A percentile compares a stretch with the other conserved stretches of the same genome.
phyloP scores from a whole-genome alignment of 2,797 vertebrate genomes.

The Cottoperca gobio region DNA sequence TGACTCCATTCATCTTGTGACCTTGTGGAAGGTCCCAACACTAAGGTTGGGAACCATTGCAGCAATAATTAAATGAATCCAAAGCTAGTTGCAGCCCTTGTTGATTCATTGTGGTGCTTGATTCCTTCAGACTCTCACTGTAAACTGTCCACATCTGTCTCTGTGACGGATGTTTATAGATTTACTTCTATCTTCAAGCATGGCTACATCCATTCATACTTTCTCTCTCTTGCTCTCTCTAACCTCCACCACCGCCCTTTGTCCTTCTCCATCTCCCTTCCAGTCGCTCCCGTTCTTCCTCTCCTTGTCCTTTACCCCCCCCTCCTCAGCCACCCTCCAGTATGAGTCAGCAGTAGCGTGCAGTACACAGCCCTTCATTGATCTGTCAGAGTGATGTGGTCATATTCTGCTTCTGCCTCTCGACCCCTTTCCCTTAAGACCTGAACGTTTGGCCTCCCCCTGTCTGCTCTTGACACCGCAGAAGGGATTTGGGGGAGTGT shows the following conservation, averaged over 20 bases:
- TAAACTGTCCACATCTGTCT: constrained; percentile 49
- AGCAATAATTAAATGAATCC: not conserved
- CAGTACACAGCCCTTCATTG: constrained; percentile 45
- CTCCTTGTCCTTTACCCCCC: not conserved
- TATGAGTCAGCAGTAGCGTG: constrained; percentile 61
- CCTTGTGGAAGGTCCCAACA: too few relatives aligned
- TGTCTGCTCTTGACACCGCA: constrained; percentile 33
- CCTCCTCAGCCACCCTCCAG: not conserved
- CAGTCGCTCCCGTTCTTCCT: constrained; percentile 20
- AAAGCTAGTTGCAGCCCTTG: not conserved
- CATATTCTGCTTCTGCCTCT: constrained; percentile 35
- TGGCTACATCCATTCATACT: constrained; percentile 39
- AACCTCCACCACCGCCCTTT: constrained; percentile 36
- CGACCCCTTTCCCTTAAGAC: constrained; percentile 35
- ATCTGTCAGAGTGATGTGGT: constrained; percentile 61
- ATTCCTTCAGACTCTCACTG: not conserved
- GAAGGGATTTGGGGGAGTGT: constrained; percentile 23
- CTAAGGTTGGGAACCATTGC: not conserved
- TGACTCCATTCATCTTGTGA: too few relatives aligned
- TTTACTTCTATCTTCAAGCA: constrained; percentile 14
- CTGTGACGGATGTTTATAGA: constrained; percentile 34
- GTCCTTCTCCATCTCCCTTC: constrained; percentile 45
- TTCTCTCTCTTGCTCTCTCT: constrained; percentile 25
- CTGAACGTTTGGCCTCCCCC: constrained; percentile 20
- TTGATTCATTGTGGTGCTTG: constrained; percentile 36